phyloP scores from a whole-genome alignment of 2,113 vertebrate species.

The Tauraco erythrolophus region DNA sequence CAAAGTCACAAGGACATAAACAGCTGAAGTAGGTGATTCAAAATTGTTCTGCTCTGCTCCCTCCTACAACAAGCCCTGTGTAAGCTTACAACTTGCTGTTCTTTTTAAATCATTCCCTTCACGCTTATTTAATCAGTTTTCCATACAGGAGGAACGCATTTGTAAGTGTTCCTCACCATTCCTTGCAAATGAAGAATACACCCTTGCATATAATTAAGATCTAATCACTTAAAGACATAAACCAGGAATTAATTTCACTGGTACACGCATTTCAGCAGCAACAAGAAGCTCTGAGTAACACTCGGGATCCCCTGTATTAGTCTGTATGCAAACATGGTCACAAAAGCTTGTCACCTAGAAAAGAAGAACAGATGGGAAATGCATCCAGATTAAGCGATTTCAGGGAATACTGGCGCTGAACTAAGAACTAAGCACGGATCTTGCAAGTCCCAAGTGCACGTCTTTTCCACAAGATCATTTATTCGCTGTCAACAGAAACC shows the following conservation, averaged over 20 bases:
- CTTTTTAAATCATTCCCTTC: neutral
- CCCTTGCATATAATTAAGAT: neutral
- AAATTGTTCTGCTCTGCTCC: neutral
- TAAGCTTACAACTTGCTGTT: neutral
- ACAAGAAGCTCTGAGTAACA: neutral
- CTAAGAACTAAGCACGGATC: neutral
- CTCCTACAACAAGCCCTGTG: neutral
- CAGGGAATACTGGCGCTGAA: neutral
- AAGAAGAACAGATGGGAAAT: neutral
- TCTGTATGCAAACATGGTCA: neutral
- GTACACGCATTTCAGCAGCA: neutral
- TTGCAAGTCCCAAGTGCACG: neutral
- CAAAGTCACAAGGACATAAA: neutral
- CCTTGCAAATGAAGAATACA: neutral
- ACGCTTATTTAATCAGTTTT: neutral
- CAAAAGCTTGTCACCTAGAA: neutral
- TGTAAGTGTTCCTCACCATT: neutral
- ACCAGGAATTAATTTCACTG: neutral
- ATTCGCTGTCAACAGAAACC: neutral
- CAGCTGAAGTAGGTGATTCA: neutral
- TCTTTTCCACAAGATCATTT: neutral
- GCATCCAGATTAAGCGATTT: neutral
- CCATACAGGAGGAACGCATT: neutral
- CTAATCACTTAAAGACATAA: conserved; percentile 1
- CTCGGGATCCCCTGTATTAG: neutral